A percentile compares a stretch with the other conserved stretches of the same genome.
Conservation (phyloP, 2,797 vertebrate species). For the Sebastes diaconus region DNA sequence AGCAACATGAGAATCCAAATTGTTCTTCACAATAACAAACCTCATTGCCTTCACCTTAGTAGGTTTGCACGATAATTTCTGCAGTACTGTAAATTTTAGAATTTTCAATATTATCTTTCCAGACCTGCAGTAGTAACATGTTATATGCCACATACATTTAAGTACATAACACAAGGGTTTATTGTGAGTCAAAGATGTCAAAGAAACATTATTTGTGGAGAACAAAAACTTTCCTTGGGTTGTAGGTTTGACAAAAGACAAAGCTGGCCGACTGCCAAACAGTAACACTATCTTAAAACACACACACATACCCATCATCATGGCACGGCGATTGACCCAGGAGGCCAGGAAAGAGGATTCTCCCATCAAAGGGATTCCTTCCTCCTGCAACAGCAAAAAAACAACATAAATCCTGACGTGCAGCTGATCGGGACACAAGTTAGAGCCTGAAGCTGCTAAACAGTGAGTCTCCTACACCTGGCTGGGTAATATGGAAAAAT, state of each 20-base stretch:
- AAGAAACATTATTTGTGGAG: neutral
- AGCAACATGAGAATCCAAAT: neutral
- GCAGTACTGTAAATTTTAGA: neutral
- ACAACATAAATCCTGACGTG: conserved; percentile 1
- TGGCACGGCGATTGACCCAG: conserved; percentile 84
- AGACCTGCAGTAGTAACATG: neutral
- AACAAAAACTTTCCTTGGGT: neutral
- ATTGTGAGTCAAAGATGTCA: conserved; percentile 1
- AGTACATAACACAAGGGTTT: neutral
- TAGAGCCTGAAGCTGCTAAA: neutral
- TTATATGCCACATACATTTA: neutral
- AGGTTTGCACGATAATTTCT: neutral
- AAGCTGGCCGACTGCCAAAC: neutral
- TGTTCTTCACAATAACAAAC: neutral
- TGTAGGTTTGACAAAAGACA: conserved; percentile 20
- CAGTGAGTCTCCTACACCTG: neutral
- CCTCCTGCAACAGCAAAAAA: conserved; percentile 76
- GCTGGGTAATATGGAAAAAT: neutral
- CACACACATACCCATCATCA: conserved; percentile 89
- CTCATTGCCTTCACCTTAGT: neutral
- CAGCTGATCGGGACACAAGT: neutral
- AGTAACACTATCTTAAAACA: conserved; percentile 4
- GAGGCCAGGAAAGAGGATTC: conserved; percentile 87
- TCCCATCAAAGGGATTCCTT: conserved; percentile 89
- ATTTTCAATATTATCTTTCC: neutral